Evolutionary conservation across 2,113 vertebrate species (phyloP).

Genomic region (Tetrao urogallus): DNA sequence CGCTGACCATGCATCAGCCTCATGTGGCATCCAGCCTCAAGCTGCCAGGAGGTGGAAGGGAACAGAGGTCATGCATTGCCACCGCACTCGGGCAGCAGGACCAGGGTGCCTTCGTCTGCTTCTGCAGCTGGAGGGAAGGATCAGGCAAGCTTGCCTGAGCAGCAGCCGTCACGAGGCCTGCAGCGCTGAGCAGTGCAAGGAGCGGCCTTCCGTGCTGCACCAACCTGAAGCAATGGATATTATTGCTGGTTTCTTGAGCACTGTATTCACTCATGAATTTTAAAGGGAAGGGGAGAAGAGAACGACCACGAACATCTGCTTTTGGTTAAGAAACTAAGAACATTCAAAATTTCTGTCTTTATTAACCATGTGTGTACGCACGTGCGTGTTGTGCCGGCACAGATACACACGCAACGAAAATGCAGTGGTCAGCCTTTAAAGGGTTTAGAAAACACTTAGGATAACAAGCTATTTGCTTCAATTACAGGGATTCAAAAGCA

Average conservation of each 20-base stretch:
- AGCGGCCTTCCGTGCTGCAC: neutral
- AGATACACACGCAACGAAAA: neutral
- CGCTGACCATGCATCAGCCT: accelerated
- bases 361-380: accelerated
- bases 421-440: neutral
- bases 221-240: conserved; percentile 5
- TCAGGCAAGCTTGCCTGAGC: conserved; percentile 13
- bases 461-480: neutral
- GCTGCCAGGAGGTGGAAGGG: neutral
- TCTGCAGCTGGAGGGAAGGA: conserved; percentile 20
- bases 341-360: neutral
- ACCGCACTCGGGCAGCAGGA: accelerated
- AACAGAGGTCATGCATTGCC: neutral
- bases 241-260: conserved; percentile 34
- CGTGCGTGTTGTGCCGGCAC: neutral
- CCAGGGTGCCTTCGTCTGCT: neutral
- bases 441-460: neutral
- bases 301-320: neutral
- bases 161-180: neutral
- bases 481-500: neutral
- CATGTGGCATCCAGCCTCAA: accelerated
- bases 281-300: neutral
- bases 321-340: conserved; percentile 10
- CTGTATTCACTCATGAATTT: neutral
- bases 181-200: neutral